Percentiles rank a stretch among this genome's conserved stretches.
Conservation (phyloP, 2,888 invertebrate species). For the Trachelus troglodyta region DNA sequence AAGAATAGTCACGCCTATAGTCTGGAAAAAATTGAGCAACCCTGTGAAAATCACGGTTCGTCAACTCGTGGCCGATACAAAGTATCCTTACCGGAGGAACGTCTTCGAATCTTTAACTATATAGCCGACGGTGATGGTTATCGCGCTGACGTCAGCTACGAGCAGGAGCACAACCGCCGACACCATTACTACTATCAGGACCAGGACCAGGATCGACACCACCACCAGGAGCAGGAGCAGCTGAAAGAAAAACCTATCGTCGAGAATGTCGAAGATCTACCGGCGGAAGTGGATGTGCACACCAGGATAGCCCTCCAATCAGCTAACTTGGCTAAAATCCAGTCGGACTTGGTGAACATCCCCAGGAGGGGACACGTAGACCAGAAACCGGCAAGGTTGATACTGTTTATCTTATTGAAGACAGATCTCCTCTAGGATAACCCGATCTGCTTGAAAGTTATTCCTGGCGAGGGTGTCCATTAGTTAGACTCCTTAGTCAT, state of each 20-base stretch:
- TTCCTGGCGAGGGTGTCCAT: not conserved
- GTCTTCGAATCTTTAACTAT: slow-evolving; percentile 28
- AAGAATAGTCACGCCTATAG: not conserved
- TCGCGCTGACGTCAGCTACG: slow-evolving; percentile 31
- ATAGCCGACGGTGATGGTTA: slow-evolving; percentile 25
- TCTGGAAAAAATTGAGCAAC: not conserved
- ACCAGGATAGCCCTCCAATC: slow-evolving; percentile 24
- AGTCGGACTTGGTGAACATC: slow-evolving; percentile 13
- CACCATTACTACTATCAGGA: not conserved
- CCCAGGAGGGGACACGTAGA: not conserved
- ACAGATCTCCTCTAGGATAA: not conserved
- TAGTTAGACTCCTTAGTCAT: not conserved
- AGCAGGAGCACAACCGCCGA: slow-evolving; percentile 7
- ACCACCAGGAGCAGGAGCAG: not conserved
- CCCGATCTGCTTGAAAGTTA: not conserved
- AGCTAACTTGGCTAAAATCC: slow-evolving; percentile 31
- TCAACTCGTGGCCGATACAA: not conserved
- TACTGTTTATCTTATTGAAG: not conserved
- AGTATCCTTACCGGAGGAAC: slow-evolving; percentile 11
- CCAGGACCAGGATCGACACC: not conserved
- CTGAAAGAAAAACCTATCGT: slow-evolving; percentile 21
- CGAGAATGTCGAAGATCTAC: slow-evolving; percentile 22
- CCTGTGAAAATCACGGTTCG: not conserved
- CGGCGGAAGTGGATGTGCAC: slow-evolving; percentile 15
- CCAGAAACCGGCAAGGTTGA: not conserved